These are phyloP conservation scores for Papilio aristodemus DNA, from an alignment of 1,140 invertebrate genomes.

Conservation along the genomic window DNA sequence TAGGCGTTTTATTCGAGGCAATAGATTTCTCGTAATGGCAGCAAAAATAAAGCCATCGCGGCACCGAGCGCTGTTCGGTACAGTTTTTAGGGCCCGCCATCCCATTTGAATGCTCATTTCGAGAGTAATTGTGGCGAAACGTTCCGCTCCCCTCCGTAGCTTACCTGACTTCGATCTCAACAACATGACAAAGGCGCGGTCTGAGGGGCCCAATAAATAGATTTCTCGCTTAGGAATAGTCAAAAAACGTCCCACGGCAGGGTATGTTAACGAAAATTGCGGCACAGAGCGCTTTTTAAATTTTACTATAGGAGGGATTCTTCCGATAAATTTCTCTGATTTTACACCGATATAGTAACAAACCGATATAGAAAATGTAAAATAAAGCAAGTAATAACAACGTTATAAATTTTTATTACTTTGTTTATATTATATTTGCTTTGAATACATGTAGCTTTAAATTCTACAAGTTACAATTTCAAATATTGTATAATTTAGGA, in stretches of 20 bases:
- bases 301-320: constrained; percentile 44
- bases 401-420: too few relatives aligned
- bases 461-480: too few relatives aligned
- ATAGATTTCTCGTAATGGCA: constrained; percentile 70
- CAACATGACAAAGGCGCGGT: constrained; percentile 76
- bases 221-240: constrained; percentile 68
- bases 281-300: constrained; percentile 44
- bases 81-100: constrained; percentile 62
- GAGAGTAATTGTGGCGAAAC: constrained; percentile 71
- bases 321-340: background rate
- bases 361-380: too few relatives aligned
- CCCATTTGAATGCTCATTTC: constrained; percentile 75
- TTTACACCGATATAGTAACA: too few relatives aligned
- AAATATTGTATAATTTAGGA: too few relatives aligned
- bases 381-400: too few relatives aligned
- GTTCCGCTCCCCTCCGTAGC: constrained; percentile 52
- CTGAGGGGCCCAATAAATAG: constrained; percentile 74
- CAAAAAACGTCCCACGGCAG: constrained; percentile 58
- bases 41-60: constrained; percentile 69
- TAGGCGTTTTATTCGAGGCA: constrained; percentile 72
- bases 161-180: constrained; percentile 73
- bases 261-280: constrained; percentile 53
- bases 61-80: constrained; percentile 54
- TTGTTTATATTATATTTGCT: too few relatives aligned
- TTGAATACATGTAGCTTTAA: too few relatives aligned